Evolutionary conservation across 1,140 invertebrate genomes (phyloP), one percentile per base, ranked within the genome.

Genomic region (Drosophila insularis): DNA sequence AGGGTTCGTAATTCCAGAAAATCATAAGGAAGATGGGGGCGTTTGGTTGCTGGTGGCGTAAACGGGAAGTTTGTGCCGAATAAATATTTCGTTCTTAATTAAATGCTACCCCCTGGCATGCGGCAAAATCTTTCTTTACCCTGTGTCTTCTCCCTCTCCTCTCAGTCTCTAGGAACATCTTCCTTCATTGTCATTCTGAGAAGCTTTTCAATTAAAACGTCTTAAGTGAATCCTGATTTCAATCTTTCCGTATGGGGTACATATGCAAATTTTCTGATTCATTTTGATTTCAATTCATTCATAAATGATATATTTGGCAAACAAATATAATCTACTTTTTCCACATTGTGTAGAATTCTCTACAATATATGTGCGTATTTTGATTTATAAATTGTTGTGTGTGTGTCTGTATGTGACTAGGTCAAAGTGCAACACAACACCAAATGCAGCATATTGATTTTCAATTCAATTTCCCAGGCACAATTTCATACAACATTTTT

Each of bases 71-170:
- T 67, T 68, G 71, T 70, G 66, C 66, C 78, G 70, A 82, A 82
- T 76, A 86, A 86, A 86, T 86, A 86, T 86, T 86, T 89, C 69
- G 70, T 80, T 84, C 84, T 89, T 89, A 89, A 89, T 89, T 89
- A 89, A 89, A 89, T 89, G 74, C 74, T 58, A 27, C 27, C 31
- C 31, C 55, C n/a, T 13, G 54, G 27, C 14, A 32, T 56, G 54
- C 19, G n/a, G 84, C 74, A 69, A 60, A 53, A 68, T 53, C 54
- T 63, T 69, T 50, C 31, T 13, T 35, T 35, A 35, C 75, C 67
- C 27, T 27, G 27, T 27, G 27, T 27, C 6, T 1, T 5, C 27
- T 27, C 27, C 2, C 27, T 6, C 27, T 27, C 5, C 27, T 27
- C 6, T 6, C 27, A 5, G 27, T 27, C 4, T 27, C 27, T 27